Conservation (phyloP, 2,113 vertebrate genomes). For the Guaruba guarouba region DNA sequence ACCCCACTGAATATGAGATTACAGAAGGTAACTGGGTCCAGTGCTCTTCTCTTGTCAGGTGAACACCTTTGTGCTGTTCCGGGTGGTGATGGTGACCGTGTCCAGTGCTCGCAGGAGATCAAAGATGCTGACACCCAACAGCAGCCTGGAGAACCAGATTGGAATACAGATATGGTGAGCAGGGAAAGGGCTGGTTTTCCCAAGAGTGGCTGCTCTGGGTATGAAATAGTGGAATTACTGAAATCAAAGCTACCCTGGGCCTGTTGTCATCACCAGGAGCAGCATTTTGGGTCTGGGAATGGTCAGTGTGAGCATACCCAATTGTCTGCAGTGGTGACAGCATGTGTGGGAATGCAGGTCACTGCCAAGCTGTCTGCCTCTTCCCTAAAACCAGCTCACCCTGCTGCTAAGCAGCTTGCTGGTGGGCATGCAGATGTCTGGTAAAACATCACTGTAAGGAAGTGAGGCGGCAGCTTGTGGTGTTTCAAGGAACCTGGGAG, state of each 20-base stretch:
- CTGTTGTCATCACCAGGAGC: neutral
- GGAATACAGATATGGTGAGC: constrained; percentile 87
- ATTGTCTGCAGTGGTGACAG: neutral
- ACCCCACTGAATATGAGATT: neutral
- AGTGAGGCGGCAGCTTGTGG: neutral
- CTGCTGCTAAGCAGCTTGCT: neutral
- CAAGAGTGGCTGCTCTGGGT: neutral
- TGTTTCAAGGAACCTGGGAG: no score
- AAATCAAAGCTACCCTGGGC: neutral
- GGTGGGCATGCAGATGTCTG: neutral
- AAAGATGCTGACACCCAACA: constrained; percentile 86
- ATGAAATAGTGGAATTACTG: neutral
- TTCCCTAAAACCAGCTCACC: accelerated
- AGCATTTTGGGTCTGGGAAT: neutral
- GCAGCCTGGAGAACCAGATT: constrained; percentile 80
- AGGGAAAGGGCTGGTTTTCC: neutral
- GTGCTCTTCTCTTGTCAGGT: constrained; percentile 71
- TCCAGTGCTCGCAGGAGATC: constrained; percentile 81
- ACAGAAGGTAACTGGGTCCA: neutral
- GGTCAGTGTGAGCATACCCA: neutral
- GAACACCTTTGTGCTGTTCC: constrained; percentile 86
- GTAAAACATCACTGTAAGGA: no score
- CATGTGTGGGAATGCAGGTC: accelerated
- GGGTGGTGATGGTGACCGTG: constrained; percentile 86
- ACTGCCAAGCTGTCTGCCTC: neutral